Evolutionary conservation across 2,797 vertebrate species (phyloP).

Genomic region (Lemur catta): DNA sequence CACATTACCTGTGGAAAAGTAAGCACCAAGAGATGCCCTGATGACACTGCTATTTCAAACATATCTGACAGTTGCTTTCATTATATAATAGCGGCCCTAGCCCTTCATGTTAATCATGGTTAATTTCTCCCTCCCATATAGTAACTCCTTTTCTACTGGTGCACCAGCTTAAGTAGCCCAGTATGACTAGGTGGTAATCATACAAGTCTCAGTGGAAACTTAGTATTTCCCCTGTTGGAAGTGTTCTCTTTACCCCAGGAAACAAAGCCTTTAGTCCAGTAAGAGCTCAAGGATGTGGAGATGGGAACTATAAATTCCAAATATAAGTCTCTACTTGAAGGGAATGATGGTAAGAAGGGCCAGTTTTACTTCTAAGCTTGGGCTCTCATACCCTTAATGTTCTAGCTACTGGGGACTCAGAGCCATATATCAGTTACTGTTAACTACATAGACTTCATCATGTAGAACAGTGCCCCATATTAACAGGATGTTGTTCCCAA

Average conservation of each 20-base stretch:
- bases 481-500: background rate
- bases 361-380: no score
- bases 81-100: background rate
- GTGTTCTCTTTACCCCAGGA: background rate
- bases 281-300: background rate
- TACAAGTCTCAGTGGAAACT: no score
- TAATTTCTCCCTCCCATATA: background rate
- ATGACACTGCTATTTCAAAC: background rate
- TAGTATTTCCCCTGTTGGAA: no score
- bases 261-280: background rate
- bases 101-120: background rate
- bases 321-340: no score
- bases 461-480: background rate
- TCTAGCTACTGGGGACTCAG: background rate
- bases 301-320: background rate
- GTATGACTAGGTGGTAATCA: no score
- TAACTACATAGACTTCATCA: background rate
- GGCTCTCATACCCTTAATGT: no score
- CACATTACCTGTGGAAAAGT: background rate
- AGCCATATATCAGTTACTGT: background rate
- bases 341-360: no score
- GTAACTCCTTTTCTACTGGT: background rate
- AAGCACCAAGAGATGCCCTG: background rate
- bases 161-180: background rate
- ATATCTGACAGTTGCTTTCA: background rate